Conservation (phyloP, 2,797 vertebrate species). For the Semotilus atromaculatus region DNA sequence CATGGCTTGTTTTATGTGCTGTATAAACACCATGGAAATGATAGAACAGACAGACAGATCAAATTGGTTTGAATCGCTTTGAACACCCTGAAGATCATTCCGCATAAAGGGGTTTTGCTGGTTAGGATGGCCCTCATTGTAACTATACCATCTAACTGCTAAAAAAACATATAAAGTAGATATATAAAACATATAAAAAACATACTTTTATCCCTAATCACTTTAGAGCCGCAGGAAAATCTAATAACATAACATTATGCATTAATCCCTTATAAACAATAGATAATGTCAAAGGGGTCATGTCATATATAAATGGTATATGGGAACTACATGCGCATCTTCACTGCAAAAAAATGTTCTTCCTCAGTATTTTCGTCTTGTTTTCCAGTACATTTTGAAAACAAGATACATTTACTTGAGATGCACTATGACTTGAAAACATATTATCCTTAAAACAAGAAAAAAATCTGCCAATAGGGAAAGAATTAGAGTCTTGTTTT, state of each 20-base stretch:
- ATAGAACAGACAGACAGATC: not conserved
- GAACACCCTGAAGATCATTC: not conserved
- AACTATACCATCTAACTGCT: not conserved
- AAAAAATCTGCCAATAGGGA: too few species aligned
- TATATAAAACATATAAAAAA: too few species aligned
- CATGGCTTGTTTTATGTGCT: constrained; percentile 10
- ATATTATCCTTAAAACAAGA: too few species aligned
- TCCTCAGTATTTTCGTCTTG: too few species aligned
- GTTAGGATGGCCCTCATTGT: not conserved
- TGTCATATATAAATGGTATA: not conserved
- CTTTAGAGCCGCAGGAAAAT: not conserved
- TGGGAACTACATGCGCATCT: too few species aligned
- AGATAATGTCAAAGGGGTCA: too few species aligned
- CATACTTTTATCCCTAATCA: not conserved
- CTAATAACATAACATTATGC: not conserved
- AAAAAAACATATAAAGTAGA: not conserved
- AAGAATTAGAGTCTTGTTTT: too few species aligned
- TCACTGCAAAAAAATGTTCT: too few species aligned
- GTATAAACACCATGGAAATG: not conserved
- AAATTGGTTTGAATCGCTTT: not conserved
- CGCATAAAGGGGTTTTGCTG: not conserved
- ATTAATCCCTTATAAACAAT: not conserved
- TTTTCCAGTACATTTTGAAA: too few species aligned
- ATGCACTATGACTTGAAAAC: too few species aligned
- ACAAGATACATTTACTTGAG: too few species aligned